Base-by-base conservation (phyloP, 2,113 vertebrate genomes). In the Chloropsis hardwickii region DNA sequence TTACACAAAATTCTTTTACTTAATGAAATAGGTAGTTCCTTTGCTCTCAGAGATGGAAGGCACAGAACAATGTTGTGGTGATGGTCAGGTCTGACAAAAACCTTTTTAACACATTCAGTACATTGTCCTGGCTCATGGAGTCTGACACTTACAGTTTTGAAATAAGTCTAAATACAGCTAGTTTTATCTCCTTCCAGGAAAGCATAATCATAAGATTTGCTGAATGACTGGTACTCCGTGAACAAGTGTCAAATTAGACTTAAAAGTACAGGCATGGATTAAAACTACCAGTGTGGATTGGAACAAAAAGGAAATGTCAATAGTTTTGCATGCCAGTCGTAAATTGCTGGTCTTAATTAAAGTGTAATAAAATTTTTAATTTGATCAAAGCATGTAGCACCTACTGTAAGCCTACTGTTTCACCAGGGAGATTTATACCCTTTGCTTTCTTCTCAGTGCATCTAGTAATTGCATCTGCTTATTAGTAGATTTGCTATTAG, bases 271-370 rank as follows among this genome's bases (percentile, higher is more conserved):
- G 51, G 40, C 64, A 20, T 51, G 47, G n/a, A 39, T 50, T 70
- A 23, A 51, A 51, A 53, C n/a, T 83, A 37, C 40, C 60, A 25
- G 28, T 51, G 44, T 47, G 47, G 33, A 81, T n/a, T 66, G 35
- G 40, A 86, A 83, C 23, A 79, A 81, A 88, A 48, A 81, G 64
- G 76, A 94, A 93, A 90, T 78, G 58, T 80, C 81, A 90, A 69
- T 0, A 3, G 25, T 66, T 95, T 90, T 94, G 31, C 67, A 47
- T 60, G 58, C 19, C 35, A 88, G 79, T 94, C 28, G 1, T 90
- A 83, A 95, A 96, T 82, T 94, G 22, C 54, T 92, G 51, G 35
- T 88, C 70, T 95, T 93, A 94, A 93, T 91, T 91, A 82, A 81
- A 89, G 47, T 62, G 69, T 60, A 96, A 91, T 92, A 90, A 95